Base-by-base conservation (phyloP, 1,140 invertebrate species). In the Potamilus streckersoni region DNA sequence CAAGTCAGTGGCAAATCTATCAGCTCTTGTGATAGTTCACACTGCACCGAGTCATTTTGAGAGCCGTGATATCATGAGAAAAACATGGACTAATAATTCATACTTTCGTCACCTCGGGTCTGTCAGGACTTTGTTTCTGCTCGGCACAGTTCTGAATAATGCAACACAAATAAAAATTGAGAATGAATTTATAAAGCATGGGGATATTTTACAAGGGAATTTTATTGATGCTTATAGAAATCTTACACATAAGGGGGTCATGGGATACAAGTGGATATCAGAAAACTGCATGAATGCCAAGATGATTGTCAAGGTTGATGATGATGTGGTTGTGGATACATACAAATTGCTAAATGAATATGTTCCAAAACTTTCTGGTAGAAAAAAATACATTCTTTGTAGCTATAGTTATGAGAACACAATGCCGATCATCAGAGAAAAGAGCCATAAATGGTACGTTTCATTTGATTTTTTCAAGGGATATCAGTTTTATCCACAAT, bases 271-370 rank as follows among this genome's bases (percentile, higher is more conserved):
- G 27, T 31, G 27, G 27, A 92, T 93, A 67, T 91, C 92, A 14
- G 93, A 94, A 87, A 92, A 93, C 87, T 93, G 90, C 85, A 83
- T 80, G 80, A 91, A 92, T 82, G 94, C 94, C 15, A 80, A 76
- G 78, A 89, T 87, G 75, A 72, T 92, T 31, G 73, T 91, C n/a
- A 92, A 92, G 82, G 85, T 88, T 13, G 91, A 92, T 56, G 76
- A 78, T 17, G 76, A 78, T 60, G 58, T 69, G 14, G 60, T 78
- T 49, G 66, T 78, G 60, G 71, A 78, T 66, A 69, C 71, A 56
- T 78, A 71, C 27, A 74, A 65, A 64, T 78, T 78, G 16, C 71
- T 78, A 17, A 60, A 23, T 2, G 71, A 80, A 14, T n/a, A 66
- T 55, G 17, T 74, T 17, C 69, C 71, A 20, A 65, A 72, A 49